A percentile compares a stretch with the other conserved stretches of the same genome.
These are phyloP conservation scores for Adelognathus sp. DNA, from an alignment of 2,888 invertebrate genomes.

Conservation along the genomic window DNA sequence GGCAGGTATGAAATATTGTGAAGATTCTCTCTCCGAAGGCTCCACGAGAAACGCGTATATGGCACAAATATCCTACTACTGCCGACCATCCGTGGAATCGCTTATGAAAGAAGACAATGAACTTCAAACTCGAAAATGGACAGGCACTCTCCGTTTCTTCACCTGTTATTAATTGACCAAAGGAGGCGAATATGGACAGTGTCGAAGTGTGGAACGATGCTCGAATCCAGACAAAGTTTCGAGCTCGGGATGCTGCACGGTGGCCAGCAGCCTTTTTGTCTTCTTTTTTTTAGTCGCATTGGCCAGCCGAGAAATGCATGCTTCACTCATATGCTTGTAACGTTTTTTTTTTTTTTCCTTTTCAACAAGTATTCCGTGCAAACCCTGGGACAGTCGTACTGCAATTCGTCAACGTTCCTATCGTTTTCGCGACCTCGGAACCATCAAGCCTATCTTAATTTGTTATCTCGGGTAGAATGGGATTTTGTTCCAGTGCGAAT, in stretches of 20 bases:
- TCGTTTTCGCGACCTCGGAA: no score
- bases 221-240: neutral
- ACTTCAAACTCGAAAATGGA: neutral
- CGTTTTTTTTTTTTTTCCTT: neutral
- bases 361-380: neutral
- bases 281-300: neutral
- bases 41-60: neutral
- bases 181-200: neutral
- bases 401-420: neutral
- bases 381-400: neutral
- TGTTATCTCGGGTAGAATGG: no score
- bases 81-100: neutral
- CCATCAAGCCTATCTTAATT: no score
- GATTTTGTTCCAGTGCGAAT: no score
- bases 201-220: neutral
- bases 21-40: neutral
- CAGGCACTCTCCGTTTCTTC: neutral
- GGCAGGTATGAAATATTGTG: conserved; percentile 20
- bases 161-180: neutral
- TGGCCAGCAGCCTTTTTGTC: neutral
- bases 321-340: neutral
- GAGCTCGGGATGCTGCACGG: no score
- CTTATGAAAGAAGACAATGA: neutral
- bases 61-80: neutral
- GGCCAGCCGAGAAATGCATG: neutral